Evolutionary conservation across 2,797 vertebrate species (phyloP).

Genomic region (Trachops cirrhosus): DNA sequence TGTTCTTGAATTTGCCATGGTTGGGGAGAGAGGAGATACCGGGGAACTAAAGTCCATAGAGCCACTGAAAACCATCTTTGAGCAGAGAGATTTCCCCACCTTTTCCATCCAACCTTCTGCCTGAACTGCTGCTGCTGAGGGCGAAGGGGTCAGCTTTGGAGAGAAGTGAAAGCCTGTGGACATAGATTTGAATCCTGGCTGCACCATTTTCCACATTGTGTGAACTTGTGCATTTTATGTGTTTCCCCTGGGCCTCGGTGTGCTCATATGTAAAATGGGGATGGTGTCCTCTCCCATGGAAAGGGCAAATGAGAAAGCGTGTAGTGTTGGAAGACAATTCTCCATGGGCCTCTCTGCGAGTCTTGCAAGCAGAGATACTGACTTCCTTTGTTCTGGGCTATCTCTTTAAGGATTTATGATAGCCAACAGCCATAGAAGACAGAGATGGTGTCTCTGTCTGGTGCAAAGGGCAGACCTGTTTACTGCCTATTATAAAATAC

Average conservation of each 20-base stretch:
- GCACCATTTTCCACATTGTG: neutral
- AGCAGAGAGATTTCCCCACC: neutral
- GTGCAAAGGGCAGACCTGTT: neutral
- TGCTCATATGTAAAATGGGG: neutral
- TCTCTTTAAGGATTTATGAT: neutral
- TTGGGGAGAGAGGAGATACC: neutral
- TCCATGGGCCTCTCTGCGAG: neutral
- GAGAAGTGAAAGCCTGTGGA: neutral
- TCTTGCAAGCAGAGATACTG: neutral
- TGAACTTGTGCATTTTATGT: neutral
- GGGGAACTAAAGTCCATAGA: neutral
- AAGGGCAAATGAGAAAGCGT: neutral
- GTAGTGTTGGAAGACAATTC: neutral
- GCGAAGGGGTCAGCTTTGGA: neutral
- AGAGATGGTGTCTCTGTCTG: neutral
- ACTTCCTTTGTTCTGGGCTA: neutral
- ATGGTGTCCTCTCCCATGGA: neutral
- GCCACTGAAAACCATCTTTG: neutral
- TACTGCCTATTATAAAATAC: neutral
- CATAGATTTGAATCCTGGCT: neutral
- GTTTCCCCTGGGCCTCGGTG: neutral
- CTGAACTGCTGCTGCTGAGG: neutral
- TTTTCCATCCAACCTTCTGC: neutral
- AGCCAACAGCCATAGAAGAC: neutral
- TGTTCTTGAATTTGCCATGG: conserved; percentile 12